A percentile compares a stretch with the other conserved stretches of the same genome.
These are phyloP conservation scores for Chironomus tentans DNA, from an alignment of 2,888 invertebrate genomes.

Conservation along the genomic window DNA sequence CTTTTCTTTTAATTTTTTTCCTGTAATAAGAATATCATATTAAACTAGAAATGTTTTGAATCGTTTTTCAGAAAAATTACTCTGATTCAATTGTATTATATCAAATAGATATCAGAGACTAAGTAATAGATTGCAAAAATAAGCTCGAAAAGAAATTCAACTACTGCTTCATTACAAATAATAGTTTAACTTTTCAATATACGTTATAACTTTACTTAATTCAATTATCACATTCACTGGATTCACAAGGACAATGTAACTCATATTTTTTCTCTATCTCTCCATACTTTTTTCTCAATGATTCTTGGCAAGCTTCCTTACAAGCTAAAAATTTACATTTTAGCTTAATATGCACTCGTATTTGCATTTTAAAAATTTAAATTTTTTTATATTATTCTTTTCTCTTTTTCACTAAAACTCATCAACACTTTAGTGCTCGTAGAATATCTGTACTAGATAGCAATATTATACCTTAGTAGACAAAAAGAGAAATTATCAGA, in stretches of 20 bases:
- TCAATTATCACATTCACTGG: neutral
- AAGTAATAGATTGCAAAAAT: no score
- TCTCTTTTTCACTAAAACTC: neutral
- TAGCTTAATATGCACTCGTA: constrained; percentile 7
- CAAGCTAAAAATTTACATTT: constrained; percentile 11
- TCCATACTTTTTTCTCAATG: neutral
- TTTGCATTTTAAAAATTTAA: constrained; percentile 15
- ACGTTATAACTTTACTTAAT: neutral
- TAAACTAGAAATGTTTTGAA: no score
- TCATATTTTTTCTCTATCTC: neutral
- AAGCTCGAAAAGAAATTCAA: no score
- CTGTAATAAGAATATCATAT: no score
- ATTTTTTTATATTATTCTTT: neutral
- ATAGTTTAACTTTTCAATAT: neutral
- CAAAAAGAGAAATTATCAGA: neutral
- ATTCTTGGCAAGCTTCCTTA: neutral
- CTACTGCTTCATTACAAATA: no score
- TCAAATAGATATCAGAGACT: no score
- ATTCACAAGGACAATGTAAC: neutral
- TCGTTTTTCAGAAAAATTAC: no score
- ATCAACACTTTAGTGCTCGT: constrained; percentile 5
- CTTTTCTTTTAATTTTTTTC: no score
- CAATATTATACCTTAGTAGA: neutral
- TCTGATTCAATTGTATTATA: no score
- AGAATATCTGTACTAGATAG: neutral